phyloP scores from a whole-genome alignment of 2,113 vertebrate species.

The Antidorcas marsupialis region DNA sequence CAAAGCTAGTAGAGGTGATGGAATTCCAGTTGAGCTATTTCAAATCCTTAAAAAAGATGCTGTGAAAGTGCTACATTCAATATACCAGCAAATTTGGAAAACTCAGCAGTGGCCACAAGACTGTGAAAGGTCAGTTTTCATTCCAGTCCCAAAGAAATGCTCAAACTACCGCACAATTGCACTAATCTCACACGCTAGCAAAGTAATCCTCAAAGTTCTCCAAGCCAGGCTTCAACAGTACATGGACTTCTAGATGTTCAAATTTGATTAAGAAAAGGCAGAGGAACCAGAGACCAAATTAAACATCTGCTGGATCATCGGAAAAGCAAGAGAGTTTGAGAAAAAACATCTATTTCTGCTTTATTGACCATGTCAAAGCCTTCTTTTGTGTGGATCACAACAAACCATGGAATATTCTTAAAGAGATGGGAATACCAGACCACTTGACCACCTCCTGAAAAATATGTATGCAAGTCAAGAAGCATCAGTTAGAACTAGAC shows the following conservation, averaged over 20 bases:
- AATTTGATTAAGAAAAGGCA: not conserved
- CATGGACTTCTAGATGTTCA: not conserved
- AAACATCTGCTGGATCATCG: not conserved
- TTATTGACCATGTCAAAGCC: not conserved
- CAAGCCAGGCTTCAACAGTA: not conserved
- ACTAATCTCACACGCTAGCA: rapidly evolving
- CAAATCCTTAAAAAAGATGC: not conserved
- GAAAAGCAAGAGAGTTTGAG: not conserved
- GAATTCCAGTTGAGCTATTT: not conserved
- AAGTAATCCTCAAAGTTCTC: not conserved
- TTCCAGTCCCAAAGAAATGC: not conserved
- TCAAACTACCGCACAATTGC: not conserved
- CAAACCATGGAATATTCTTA: not conserved
- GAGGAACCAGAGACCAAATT: not conserved
- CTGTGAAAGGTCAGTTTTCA: not conserved
- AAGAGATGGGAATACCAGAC: not conserved
- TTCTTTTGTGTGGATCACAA: not conserved
- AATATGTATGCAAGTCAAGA: not conserved
- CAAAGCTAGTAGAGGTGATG: not conserved
- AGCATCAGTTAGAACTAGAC: not conserved
- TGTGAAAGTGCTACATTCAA: not conserved
- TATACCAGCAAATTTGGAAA: not conserved
- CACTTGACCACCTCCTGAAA: not conserved
- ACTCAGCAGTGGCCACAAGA: not conserved
- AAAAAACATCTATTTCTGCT: not conserved